Percentiles rank a stretch among this genome's conserved stretches.
These are phyloP conservation scores for Uloborus diversus DNA, from an alignment of 1,140 invertebrate species.

Conservation along the genomic window DNA sequence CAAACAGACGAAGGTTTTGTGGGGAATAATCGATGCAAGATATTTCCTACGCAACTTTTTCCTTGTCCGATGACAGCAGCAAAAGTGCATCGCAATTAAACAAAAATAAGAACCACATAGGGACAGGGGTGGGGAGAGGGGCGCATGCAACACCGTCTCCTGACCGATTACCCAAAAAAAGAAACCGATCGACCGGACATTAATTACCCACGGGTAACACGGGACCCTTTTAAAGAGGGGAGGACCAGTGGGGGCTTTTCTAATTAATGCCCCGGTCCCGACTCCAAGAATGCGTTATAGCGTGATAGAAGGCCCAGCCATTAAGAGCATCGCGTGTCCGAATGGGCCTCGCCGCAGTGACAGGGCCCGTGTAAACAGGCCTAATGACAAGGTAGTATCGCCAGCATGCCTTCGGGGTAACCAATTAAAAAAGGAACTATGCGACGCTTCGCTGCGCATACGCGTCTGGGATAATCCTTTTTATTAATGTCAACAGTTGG, in stretches of 20 bases:
- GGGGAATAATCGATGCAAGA: too few species aligned
- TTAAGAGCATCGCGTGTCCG: constrained; percentile 41
- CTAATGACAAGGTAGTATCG: constrained; percentile 53
- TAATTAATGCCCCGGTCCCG: constrained; percentile 18
- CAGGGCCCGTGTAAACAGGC: constrained; percentile 52
- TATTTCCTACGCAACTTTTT: neutral
- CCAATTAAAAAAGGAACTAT: constrained; percentile 36
- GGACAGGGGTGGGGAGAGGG: neutral
- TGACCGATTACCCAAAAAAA: constrained; percentile 24
- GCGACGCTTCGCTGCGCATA: constrained; percentile 36
- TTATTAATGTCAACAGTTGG: constrained; percentile 55
- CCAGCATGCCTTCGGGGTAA: constrained; percentile 26
- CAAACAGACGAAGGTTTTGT: too few species aligned
- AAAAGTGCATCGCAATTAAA: constrained; percentile 13
- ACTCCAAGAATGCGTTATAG: constrained; percentile 25
- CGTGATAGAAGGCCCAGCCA: constrained; percentile 45
- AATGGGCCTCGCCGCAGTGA: constrained; percentile 10
- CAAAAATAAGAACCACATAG: neutral
- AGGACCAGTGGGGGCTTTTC: constrained; percentile 1
- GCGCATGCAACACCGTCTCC: neutral
- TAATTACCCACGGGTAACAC: constrained; percentile 8
- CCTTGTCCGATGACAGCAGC: neutral
- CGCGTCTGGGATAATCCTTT: constrained; percentile 48
- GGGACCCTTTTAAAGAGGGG: neutral
- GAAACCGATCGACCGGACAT: constrained; percentile 22